Percentiles rank a stretch among this genome's conserved stretches.
phyloP scores from a whole-genome alignment of 2,888 invertebrate genomes.

The Monoplex corrugatus region DNA sequence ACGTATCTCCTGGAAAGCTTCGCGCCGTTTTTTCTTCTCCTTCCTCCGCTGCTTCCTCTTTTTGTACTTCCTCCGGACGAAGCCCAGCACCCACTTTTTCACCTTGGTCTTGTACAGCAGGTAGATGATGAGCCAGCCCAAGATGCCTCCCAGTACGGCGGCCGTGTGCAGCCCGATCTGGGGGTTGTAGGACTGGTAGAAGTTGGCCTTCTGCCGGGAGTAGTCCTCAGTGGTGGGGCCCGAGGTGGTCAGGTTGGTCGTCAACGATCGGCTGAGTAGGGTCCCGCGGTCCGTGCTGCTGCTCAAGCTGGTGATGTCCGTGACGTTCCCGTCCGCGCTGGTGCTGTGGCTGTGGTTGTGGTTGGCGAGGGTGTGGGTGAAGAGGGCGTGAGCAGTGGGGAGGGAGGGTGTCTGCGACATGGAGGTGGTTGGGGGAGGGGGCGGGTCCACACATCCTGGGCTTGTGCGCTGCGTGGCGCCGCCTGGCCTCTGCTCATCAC shows the following conservation, averaged over 20 bases:
- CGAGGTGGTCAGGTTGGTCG: background rate
- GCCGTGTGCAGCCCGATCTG: constrained; percentile 71
- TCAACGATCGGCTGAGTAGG: background rate
- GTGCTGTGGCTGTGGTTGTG: constrained; percentile 12
- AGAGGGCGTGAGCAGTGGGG: constrained; percentile 30
- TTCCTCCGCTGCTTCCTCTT: background rate
- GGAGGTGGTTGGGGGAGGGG: constrained; percentile 45
- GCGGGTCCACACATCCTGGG: constrained; percentile 52
- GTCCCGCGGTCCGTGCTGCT: constrained; percentile 35
- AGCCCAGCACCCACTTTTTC: constrained; percentile 51
- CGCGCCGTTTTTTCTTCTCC: background rate
- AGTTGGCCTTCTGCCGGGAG: constrained; percentile 52
- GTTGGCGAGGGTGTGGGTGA: constrained; percentile 21
- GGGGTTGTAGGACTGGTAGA: constrained; percentile 70
- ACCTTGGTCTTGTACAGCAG: constrained; percentile 67
- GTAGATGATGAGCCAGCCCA: constrained; percentile 67
- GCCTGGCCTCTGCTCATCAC: constrained; percentile 67
- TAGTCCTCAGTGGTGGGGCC: constrained; percentile 47
- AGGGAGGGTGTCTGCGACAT: constrained; percentile 36
- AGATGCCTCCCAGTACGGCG: constrained; percentile 68
- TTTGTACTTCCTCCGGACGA: constrained; percentile 43
- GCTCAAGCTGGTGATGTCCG: background rate
- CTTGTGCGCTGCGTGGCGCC: constrained; percentile 48
- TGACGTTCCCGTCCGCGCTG: constrained; percentile 7
- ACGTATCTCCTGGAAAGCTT: background rate